These are phyloP conservation scores for Pseudopipra pipra DNA, from an alignment of 2,113 vertebrate species.

Conservation along the genomic window DNA sequence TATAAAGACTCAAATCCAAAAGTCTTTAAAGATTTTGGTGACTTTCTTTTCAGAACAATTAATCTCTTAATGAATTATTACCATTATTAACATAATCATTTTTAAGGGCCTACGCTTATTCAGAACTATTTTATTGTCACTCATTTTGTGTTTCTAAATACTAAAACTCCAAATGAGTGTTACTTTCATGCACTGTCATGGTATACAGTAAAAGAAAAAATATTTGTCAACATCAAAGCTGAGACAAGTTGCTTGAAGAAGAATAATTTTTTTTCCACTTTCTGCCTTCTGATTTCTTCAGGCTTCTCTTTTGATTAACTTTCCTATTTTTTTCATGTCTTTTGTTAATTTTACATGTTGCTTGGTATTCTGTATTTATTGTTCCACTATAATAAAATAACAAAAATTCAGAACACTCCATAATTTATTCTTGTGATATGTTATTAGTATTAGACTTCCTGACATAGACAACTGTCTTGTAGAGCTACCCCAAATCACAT, in stretches of 20 bases:
- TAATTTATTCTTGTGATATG: neutral
- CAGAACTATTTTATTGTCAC: neutral
- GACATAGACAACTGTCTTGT: neutral
- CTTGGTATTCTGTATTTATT: neutral
- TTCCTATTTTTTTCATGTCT: neutral
- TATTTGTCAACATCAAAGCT: neutral
- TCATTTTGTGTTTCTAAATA: neutral
- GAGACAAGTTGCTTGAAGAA: neutral
- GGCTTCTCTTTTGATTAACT: neutral
- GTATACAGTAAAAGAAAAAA: neutral
- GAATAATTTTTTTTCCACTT: accelerated
- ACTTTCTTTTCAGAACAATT: neutral
- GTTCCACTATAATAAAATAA: neutral
- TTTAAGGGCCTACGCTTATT: neutral
- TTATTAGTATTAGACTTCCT: neutral
- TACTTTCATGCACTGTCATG: neutral
- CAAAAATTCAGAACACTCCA: neutral
- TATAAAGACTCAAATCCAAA: neutral
- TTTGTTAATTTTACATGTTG: neutral
- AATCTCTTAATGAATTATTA: neutral
- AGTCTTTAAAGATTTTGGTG: neutral
- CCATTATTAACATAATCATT: accelerated
- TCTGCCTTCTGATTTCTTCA: accelerated
- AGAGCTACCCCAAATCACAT: neutral
- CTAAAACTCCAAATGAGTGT: neutral